Base-by-base conservation (phyloP, 2,113 vertebrate species). In the Calyptomena viridis region DNA sequence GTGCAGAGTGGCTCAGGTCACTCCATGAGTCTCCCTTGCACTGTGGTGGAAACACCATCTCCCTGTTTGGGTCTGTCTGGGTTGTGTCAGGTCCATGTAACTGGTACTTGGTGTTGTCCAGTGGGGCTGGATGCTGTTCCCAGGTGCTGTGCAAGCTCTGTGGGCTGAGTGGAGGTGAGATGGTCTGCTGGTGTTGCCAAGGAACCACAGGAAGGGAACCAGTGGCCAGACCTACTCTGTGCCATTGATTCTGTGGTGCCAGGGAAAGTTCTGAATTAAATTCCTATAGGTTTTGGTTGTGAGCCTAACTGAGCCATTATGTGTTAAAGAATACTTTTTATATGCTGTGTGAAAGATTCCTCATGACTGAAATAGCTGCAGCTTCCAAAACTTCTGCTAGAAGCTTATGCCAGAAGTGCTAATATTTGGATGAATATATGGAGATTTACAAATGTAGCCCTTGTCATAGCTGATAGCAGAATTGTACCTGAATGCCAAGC, bases 301-400 rank as follows among this genome's bases (percentile, higher is more conserved):
- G 73, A 92, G 37, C 71, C 84, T 53, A 52, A 75, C 31, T 82
- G 79, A 72, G 67, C 14, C 27, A 33, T 78, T 58, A 35, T n/a
- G 25, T 58, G 25, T 60, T 86, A 46, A 75, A 72, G 40, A 80
- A 39, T 76, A 12, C 18, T 84, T 72, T 66, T 84, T 28, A 21
- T 53, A 31, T 11, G 18, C 40, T 27, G 2, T 56, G 11, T 73
- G 55, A 69, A 90, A 56, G 79, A 77, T 52, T 74, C 47, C 47
- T 78, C 8, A 2, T 66, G 21, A 59, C 55, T 71, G 22, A 86
- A 78, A 74, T 64, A 35, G 27, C 76, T 78, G 44, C 3, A 3
- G 60, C 52, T 87, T 92, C 73, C 60, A 87, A 52, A 93, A 66
- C 68, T 74, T 88, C n/a, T 82, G 85, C 40, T 37, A n/a, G 59